A percentile compares a stretch with the other conserved stretches of the same genome.
Evolutionary conservation across 1,140 invertebrate genomes (phyloP).

Genomic region (Drosophila athabasca): DNA sequence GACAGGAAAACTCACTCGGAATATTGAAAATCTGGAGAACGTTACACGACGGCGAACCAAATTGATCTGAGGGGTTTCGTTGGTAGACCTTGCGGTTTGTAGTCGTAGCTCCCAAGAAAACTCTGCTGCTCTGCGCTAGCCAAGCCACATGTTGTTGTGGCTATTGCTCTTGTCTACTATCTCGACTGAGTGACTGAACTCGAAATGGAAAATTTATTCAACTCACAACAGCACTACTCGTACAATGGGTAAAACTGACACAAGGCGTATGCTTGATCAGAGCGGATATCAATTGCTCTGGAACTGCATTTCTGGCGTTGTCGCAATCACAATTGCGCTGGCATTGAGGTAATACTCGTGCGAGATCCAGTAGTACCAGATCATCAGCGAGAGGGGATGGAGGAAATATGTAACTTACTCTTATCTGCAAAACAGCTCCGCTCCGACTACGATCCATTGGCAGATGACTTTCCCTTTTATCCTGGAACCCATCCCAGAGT

Average conservation of each 20-base stretch:
- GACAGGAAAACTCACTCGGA: slow-evolving; percentile 18
- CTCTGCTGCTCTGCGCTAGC: slow-evolving; percentile 18
- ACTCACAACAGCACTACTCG: slow-evolving; percentile 9
- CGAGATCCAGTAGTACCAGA: background rate
- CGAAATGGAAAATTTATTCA: slow-evolving; percentile 51
- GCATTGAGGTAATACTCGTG: slow-evolving; percentile 26
- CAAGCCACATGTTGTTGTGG: background rate
- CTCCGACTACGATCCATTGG: too few species aligned
- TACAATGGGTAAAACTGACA: slow-evolving; percentile 25
- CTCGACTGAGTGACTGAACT: slow-evolving; percentile 17
- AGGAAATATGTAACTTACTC: background rate
- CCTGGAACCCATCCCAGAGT: too few species aligned
- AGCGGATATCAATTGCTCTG: slow-evolving; percentile 43
- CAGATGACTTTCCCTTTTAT: slow-evolving; percentile 13
- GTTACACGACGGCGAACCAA: slow-evolving; percentile 45
- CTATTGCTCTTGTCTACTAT: slow-evolving; percentile 10
- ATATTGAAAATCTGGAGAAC: slow-evolving; percentile 23
- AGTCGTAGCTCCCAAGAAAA: slow-evolving; percentile 55
- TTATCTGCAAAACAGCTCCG: background rate
- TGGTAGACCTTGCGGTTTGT: slow-evolving; percentile 55
- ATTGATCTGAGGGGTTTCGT: slow-evolving; percentile 66
- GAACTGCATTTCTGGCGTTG: slow-evolving; percentile 26
- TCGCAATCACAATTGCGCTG: background rate
- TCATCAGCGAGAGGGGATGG: background rate
- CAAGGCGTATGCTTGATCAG: slow-evolving; percentile 65